Conservation (phyloP, 2,888 invertebrate genomes). For the Nomada hirtipes region DNA sequence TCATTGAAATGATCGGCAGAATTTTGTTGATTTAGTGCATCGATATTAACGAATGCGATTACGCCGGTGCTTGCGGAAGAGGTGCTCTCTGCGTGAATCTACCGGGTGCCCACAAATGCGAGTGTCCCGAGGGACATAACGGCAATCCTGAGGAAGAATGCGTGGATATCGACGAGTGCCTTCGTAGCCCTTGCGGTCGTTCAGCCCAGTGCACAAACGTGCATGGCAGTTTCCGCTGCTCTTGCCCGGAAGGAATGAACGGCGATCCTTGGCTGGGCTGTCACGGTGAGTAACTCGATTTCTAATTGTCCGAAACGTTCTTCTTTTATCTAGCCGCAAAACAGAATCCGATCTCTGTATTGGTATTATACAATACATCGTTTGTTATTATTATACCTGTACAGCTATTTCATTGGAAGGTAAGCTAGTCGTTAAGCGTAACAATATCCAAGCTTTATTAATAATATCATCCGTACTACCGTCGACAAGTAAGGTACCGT, state of each 20-base stretch:
- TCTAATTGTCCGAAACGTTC: conserved; percentile 41
- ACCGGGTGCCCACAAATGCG: conserved; percentile 92
- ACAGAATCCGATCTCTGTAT: too few species aligned
- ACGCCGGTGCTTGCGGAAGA: conserved; percentile 90
- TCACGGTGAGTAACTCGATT: conserved; percentile 86
- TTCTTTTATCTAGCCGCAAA: not conserved
- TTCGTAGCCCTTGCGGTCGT: conserved; percentile 91
- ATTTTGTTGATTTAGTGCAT: conserved; percentile 86
- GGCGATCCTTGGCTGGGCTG: conserved; percentile 92
- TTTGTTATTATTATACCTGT: too few species aligned
- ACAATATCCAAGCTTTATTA: conserved; percentile 37
- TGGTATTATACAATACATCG: too few species aligned
- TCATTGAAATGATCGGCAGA: too few species aligned
- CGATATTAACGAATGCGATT: conserved; percentile 93
- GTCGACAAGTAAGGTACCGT: not conserved
- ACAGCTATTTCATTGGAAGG: too few species aligned
- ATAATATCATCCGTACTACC: not conserved
- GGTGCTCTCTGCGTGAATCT: conserved; percentile 93
- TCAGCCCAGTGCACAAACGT: conserved; percentile 92
- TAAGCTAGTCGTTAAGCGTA: too few species aligned
- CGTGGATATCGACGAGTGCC: conserved; percentile 91
- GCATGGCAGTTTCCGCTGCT: conserved; percentile 91
- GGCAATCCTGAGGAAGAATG: conserved; percentile 93
- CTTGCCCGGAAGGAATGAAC: conserved; percentile 93
- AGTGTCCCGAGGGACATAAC: conserved; percentile 92